Evolutionary conservation across 2,113 vertebrate species (phyloP), one percentile per base, ranked within the genome.

Genomic region (Edolisoma coerulescens): DNA sequence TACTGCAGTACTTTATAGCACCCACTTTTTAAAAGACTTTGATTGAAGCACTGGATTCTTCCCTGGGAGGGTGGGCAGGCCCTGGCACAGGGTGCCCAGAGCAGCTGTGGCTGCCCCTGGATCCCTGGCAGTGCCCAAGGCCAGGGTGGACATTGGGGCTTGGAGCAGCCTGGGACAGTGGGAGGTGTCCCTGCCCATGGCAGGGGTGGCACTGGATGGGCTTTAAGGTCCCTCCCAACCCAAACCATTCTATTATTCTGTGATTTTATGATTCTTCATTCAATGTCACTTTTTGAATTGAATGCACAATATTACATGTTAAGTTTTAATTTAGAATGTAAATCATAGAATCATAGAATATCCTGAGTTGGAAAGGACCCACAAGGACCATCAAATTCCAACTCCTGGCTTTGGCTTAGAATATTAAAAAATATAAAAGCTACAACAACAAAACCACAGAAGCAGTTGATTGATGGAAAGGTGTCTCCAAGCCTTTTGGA

Each of bases 151-250:
- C 13, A 49, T 0, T 85, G 39, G 69, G 87, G 44, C 45, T 74
- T 3, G 52, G 69, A 60, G 61, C 53, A 60, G 10, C 61, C 24
- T 89, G 61, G 69, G 9, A 26, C 35, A 39, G 11, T 15, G 60
- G 37, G 0, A 67, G 45, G 11, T 15, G 78, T n/a, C 28, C 45
- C 69, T 82, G 77, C 7, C 11, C 61, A 32, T 15, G 61, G 61
- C 16, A 1, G 53, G 33, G 3, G 11, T 37, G 6, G 42, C 0
- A 50, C 0, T 0, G 3, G 19, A 13, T n/a, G 39, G 0, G 0
- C 9, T 60, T 67, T 53, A 16, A 19, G 6, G 14, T 47, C 24
- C 8, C 20, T 82, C 21, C 24, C 20, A 26, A 27, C 2, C 24
- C n/a, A 75, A 60, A n/a, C 6, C 20, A 27, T 35, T 68, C 28